Evolutionary conservation across 2,113 vertebrate genomes (phyloP).

Genomic region (Heteronetta atricapilla): DNA sequence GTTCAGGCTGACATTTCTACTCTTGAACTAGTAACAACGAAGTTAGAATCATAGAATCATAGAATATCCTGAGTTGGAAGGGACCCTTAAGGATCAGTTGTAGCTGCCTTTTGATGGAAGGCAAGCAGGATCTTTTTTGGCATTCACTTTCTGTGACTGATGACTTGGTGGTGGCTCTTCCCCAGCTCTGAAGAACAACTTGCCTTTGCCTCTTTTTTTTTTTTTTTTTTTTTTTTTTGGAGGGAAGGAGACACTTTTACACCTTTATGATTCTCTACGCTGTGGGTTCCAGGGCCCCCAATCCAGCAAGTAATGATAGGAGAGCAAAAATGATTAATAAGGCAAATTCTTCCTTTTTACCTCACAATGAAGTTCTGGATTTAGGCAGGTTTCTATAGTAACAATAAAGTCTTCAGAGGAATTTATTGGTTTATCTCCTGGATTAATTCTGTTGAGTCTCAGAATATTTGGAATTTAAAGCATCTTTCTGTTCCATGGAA

Average conservation of each 20-base stretch:
- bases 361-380: background rate
- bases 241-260: background rate
- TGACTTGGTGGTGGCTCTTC: background rate
- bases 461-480: background rate
- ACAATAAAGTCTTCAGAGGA: background rate
- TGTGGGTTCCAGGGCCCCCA: background rate
- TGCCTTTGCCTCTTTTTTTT: background rate
- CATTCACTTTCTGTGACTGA: background rate
- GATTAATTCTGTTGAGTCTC: background rate
- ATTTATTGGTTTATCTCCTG: background rate
- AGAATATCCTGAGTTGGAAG: too few relatives aligned
- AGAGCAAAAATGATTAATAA: background rate
- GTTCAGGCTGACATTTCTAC: background rate
- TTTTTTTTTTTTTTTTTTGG: too few relatives aligned
- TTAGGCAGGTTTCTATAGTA: constrained; percentile 31
- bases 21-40: background rate
- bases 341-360: background rate
- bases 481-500: background rate
- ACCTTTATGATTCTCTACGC: background rate
- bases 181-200: background rate
- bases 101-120: background rate
- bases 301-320: background rate
- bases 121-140: background rate
- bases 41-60: too few relatives aligned
- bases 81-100: too few relatives aligned